phyloP scores from a whole-genome alignment of 2,797 vertebrate genomes.

The Acestrorhynchus altus region DNA sequence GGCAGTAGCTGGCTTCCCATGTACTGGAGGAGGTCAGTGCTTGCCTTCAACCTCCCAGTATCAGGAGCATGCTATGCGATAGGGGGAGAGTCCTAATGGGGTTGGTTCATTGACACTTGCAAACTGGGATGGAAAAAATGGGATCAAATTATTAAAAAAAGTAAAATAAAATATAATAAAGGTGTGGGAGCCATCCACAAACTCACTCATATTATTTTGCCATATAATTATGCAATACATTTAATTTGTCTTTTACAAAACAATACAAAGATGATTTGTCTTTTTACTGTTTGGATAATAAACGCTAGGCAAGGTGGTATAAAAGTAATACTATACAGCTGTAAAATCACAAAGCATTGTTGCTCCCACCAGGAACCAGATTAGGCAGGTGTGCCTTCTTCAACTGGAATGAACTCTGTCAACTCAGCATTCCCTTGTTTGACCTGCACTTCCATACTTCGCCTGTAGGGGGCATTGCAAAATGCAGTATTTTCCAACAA shows the following conservation, averaged over 20 bases:
- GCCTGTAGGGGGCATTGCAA: constrained; percentile 68
- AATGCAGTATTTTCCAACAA: background rate
- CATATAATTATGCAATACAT: background rate
- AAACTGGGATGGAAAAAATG: too few relatives aligned
- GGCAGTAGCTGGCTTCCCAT: too few relatives aligned
- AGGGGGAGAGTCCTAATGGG: too few relatives aligned
- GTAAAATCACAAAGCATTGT: background rate
- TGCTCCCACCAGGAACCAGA: background rate
- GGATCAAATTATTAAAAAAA: too few relatives aligned
- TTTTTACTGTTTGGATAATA: background rate
- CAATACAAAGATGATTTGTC: constrained; percentile 21
- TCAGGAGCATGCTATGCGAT: too few relatives aligned
- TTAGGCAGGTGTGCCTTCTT: constrained; percentile 53
- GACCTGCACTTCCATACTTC: constrained; percentile 59
- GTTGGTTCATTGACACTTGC: too few relatives aligned
- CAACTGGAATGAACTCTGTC: constrained; percentile 65
- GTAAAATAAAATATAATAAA: too few relatives aligned
- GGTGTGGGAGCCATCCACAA: too few relatives aligned
- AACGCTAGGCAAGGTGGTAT: background rate
- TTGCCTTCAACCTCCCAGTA: too few relatives aligned
- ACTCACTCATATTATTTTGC: too few relatives aligned
- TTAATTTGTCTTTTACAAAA: constrained; percentile 35
- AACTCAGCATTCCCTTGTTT: constrained; percentile 64
- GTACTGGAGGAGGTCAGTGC: too few relatives aligned
- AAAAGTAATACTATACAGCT: background rate